Evolutionary conservation across 1,140 invertebrate species (phyloP).

Genomic region (Danaus plexippus): DNA sequence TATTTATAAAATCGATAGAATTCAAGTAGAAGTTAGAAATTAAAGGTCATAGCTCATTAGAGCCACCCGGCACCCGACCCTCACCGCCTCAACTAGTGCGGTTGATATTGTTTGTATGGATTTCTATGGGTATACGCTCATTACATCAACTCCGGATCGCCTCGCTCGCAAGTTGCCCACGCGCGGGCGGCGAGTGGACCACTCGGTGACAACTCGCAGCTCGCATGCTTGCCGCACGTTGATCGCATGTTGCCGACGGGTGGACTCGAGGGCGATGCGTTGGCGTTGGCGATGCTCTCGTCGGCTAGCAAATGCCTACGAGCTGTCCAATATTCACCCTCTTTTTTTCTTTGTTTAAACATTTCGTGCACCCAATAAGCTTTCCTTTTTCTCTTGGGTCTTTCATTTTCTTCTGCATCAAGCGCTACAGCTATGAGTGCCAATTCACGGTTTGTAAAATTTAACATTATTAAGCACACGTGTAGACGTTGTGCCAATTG

Average conservation of each 20-base stretch:
- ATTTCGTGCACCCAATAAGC: conserved; percentile 7
- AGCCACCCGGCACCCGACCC: too few species aligned
- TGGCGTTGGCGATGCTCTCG: conserved; percentile 8
- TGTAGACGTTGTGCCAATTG: conserved; percentile 12
- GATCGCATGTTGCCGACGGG: too few species aligned
- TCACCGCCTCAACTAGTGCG: background rate
- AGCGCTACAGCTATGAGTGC: conserved; percentile 12
- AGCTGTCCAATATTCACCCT: conserved; percentile 11
- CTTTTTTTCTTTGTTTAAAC: conserved; percentile 12
- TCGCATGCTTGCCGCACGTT: too few species aligned
- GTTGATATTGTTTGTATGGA: conserved; percentile 4
- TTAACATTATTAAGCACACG: conserved; percentile 11
- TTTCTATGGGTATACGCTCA: conserved; percentile 4
- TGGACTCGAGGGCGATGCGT: too few species aligned
- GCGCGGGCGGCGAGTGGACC: too few species aligned
- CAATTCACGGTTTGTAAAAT: conserved; percentile 13
- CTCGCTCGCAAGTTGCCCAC: too few species aligned
- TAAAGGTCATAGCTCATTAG: too few species aligned
- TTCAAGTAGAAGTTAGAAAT: too few species aligned
- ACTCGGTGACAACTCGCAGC: too few species aligned
- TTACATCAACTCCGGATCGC: conserved; percentile 9
- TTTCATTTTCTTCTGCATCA: conserved; percentile 11
- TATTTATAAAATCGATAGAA: too few species aligned
- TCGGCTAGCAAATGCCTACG: conserved; percentile 22
- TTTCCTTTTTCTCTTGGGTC: conserved; percentile 10